These are phyloP conservation scores for Colinus virginianus DNA, from an alignment of 2,113 vertebrate species.

Conservation along the genomic window DNA sequence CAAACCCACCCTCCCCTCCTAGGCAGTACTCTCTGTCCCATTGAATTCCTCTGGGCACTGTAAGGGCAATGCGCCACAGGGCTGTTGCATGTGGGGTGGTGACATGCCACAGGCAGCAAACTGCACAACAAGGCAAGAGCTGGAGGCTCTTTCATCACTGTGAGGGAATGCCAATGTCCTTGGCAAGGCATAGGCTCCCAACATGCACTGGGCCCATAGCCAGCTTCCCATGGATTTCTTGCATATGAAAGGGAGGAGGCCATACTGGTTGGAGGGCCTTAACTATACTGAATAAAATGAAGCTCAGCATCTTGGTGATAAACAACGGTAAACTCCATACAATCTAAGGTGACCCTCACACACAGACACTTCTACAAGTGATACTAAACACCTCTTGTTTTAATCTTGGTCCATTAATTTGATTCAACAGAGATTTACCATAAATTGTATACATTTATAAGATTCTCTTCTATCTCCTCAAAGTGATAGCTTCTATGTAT, in stretches of 20 bases:
- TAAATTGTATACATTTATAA: neutral
- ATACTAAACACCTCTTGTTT: neutral
- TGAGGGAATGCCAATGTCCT: neutral
- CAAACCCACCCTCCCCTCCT: neutral
- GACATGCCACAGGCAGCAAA: rapidly evolving
- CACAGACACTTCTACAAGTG: neutral
- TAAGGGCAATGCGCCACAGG: rapidly evolving
- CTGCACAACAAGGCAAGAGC: neutral
- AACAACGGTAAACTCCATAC: neutral
- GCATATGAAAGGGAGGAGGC: neutral
- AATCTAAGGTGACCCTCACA: neutral
- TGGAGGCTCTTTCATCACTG: rapidly evolving
- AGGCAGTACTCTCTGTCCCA: neutral
- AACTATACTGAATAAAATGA: neutral
- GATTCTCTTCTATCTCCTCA: neutral
- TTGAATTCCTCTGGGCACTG: rapidly evolving
- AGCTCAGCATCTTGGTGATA: neutral
- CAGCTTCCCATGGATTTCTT: neutral
- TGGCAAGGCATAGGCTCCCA: neutral
- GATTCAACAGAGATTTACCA: neutral
- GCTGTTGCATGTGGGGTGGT: rapidly evolving
- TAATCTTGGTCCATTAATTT: neutral
- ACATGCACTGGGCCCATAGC: rapidly evolving
- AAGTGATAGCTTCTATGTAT: neutral
- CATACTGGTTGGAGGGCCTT: neutral